Evolutionary conservation across 2,797 vertebrate genomes (phyloP), one percentile per base, ranked within the genome.

Genomic region (Esox masquinongy): DNA sequence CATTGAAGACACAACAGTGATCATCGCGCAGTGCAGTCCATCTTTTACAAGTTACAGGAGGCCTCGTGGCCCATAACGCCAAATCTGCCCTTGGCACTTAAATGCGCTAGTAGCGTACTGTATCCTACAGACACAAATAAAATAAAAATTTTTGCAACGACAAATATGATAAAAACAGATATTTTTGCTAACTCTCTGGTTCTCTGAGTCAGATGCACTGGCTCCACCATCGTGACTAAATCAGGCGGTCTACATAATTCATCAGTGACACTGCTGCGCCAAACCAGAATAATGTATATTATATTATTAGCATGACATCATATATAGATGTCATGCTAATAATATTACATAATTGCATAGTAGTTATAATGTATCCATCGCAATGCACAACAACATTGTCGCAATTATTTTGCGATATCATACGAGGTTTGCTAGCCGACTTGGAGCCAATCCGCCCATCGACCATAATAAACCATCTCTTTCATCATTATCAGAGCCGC

Each of bases 11-110:
- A n/a, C 8, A 50, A 70, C 64, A 2, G 43, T 24, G 43, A 70
- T 11, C 56, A 50, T 70, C 19, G 53, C 53, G 14, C 64, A 24
- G 61, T 26, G 9, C 17, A 67, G 47, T 69, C 49, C 26, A 59
- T 74, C 19, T 34, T 24, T 34, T 17, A 50, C 24, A 74, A 61
- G 64, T 74, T 74, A 24, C 15, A 50, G 16, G 43, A 2, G 56
- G 51, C 72, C 66, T 68, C 39, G 63, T 59, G 64, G 73, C 47
- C 47, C 26, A 34, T 56, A 47, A 47, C 70, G 76, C 66, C 75
- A 80, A 76, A 77, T 63, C 75, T 80, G 79, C 76, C 79, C 79
- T 81, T 81, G 75, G 79, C 24, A 15, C 29, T 73, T 22, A 6
- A 66, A 53, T 53, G 70, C 6, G 26, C 43, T 61, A 17, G 43